These are phyloP conservation scores for Cyanoliseus patagonus DNA, from an alignment of 2,113 vertebrate genomes.

Conservation along the genomic window DNA sequence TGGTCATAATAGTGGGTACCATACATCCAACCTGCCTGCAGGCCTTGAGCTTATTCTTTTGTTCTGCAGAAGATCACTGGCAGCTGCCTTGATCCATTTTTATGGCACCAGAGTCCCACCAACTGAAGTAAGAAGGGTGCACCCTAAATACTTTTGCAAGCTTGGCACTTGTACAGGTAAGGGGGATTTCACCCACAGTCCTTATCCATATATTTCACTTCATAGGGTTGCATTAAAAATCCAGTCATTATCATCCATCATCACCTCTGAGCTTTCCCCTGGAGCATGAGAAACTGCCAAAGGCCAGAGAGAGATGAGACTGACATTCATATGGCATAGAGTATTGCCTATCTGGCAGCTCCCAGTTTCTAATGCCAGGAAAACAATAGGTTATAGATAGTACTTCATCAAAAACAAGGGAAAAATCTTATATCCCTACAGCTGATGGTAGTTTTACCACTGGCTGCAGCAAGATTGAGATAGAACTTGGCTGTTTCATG, in stretches of 20 bases:
- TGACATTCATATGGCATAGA: background rate
- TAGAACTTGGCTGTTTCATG: background rate
- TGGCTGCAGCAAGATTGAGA: background rate
- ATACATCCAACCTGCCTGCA: background rate
- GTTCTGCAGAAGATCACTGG: background rate
- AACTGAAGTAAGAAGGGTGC: background rate
- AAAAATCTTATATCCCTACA: background rate
- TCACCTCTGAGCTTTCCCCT: background rate
- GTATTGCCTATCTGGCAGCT: background rate
- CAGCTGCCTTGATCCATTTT: background rate
- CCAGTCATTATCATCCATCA: background rate
- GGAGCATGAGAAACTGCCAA: background rate
- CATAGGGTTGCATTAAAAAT: background rate
- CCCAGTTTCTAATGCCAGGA: background rate
- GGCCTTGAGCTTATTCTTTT: background rate
- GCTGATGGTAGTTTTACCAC: background rate
- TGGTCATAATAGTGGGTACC: background rate
- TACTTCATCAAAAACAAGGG: accelerated
- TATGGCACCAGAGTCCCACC: background rate
- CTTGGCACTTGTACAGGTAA: background rate
- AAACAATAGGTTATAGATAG: background rate
- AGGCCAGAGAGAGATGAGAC: background rate
- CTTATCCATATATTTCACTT: background rate
- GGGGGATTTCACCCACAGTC: background rate
- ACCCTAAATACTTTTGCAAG: background rate